phyloP scores from a whole-genome alignment of 2,113 vertebrate genomes.

The Menidia beryllina region DNA sequence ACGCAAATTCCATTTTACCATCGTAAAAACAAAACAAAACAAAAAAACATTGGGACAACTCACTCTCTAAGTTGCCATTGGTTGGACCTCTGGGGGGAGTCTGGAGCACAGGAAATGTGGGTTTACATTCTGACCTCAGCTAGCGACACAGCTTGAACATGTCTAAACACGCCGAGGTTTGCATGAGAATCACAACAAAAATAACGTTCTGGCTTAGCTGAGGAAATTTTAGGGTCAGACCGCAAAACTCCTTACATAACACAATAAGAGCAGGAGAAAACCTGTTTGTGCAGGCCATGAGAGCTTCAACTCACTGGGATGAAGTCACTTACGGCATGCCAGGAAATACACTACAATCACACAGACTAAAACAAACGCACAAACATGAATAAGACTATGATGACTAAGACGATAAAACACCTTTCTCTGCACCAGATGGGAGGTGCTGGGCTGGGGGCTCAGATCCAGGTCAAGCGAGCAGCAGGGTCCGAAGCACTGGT shows the following conservation, averaged over 20 bases:
- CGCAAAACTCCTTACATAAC: constrained; percentile 3
- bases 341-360: background rate
- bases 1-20: background rate
- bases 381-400: background rate
- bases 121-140: background rate
- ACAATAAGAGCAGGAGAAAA: constrained; percentile 6
- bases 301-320: background rate
- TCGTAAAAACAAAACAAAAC: background rate
- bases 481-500: constrained; percentile 83
- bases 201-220: background rate
- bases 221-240: background rate
- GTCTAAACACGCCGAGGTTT: constrained; percentile 21
- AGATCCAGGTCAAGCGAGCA: constrained; percentile 73
- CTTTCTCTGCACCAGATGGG: constrained; percentile 59
- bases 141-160: constrained; percentile 11
- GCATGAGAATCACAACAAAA: constrained; percentile 24
- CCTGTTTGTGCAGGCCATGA: background rate
- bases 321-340: background rate
- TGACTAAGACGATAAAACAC: constrained; percentile 20
- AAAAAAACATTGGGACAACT: constrained; percentile 20
- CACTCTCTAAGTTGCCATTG: constrained; percentile 71
- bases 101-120: constrained; percentile 65
- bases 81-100: constrained; percentile 55
- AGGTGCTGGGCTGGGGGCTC: constrained; percentile 47
- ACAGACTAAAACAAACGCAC: background rate